Evolutionary conservation across 1,140 invertebrate genomes (phyloP).

Genomic region (Halictus rubicundus): DNA sequence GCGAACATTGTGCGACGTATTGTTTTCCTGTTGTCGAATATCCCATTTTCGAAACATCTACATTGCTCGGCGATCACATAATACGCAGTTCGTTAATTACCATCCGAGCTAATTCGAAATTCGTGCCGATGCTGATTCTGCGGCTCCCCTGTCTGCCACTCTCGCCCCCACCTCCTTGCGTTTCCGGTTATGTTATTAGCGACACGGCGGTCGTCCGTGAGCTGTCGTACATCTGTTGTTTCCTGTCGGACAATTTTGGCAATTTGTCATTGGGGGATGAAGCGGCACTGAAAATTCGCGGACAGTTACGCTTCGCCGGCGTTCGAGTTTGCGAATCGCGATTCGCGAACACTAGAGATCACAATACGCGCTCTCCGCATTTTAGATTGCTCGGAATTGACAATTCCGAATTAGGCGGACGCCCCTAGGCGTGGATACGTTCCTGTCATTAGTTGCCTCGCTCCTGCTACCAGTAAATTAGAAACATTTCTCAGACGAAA

Average conservation of each 20-base stretch:
- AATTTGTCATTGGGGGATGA: conserved; percentile 27
- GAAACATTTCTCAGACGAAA: no score
- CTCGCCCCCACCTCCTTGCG: neutral
- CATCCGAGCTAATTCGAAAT: neutral
- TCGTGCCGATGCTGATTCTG: neutral
- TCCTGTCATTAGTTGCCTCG: no score
- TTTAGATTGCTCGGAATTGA: neutral
- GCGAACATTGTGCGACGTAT: no score
- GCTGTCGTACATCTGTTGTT: conserved; percentile 14
- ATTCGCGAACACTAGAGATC: neutral
- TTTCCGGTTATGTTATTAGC: conserved; percentile 26
- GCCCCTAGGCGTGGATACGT: no score
- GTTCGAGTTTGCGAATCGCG: neutral
- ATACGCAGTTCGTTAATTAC: conserved; percentile 19
- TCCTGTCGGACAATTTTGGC: conserved; percentile 13
- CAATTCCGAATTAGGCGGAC: neutral
- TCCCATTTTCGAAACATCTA: no score
- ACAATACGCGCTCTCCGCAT: neutral
- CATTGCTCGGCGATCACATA: neutral
- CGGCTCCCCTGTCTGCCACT: neutral
- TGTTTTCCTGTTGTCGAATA: no score
- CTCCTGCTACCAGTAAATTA: no score
- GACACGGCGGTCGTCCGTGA: neutral
- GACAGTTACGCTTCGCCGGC: neutral
- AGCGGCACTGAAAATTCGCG: neutral